phyloP scores from a whole-genome alignment of 2,797 vertebrate species.

The Esox lucius region DNA sequence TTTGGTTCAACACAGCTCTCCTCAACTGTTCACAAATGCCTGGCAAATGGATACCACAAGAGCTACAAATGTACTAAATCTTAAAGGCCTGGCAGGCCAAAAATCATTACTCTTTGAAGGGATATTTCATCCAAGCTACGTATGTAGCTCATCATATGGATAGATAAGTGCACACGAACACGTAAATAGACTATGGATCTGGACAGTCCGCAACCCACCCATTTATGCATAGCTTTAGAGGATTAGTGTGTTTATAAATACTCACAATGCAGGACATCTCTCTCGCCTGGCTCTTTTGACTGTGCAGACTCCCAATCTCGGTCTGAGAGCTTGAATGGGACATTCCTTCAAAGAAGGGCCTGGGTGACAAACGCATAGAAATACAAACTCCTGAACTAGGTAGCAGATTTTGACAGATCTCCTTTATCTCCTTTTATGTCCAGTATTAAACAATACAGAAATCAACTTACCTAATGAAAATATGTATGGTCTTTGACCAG shows the following conservation, averaged over 20 bases:
- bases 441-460: background rate
- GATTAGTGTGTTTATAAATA: conserved; percentile 5
- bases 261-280: conserved; percentile 72
- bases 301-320: conserved; percentile 78
- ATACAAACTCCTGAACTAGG: background rate
- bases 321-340: conserved; percentile 83
- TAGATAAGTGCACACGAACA: background rate
- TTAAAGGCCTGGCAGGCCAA: background rate
- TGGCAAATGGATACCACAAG: background rate
- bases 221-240: background rate
- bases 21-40: background rate
- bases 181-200: background rate
- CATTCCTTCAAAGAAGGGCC: conserved; percentile 82
- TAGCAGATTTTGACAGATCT: background rate
- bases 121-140: background rate
- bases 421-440: background rate
- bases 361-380: conserved; percentile 43
- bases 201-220: background rate
- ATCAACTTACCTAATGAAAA: background rate
- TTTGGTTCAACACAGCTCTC: no score
- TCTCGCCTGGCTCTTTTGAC: conserved; percentile 74
- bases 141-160: background rate
- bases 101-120: background rate
- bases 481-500: background rate
- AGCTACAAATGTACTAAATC: background rate